Evolutionary conservation across 2,797 vertebrate species (phyloP), one percentile per base, ranked within the genome.

Genomic region (Podargus strigoides): DNA sequence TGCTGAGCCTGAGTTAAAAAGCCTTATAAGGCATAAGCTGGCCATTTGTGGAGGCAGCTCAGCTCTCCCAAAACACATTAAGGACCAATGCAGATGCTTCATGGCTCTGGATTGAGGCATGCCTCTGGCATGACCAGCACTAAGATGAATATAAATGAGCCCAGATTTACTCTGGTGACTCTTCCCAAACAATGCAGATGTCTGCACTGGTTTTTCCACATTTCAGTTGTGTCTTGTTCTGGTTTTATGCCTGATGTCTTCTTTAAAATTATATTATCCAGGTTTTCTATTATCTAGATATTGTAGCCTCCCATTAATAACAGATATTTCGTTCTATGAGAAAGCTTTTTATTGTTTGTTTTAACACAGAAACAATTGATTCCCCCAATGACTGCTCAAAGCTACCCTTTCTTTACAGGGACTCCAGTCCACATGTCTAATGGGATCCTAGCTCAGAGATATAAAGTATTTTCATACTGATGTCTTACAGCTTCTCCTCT

Each of bases 21-120:
- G 0, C 3, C 2, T 14, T 37, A 2, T 50, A 47, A 32, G 10
- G 8, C 13, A 42, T 1, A 3, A 59, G 14, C 8, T 41, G 21
- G 6, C 37, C 14, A 10, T 23, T 2, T 42, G 20, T 53, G 32
- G 41, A 72, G 11, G 27, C 67, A 39, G 17, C 5, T 85, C 34
- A 72, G 10, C 12, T 80, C 23, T 36, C 18, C 24, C 26, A 66
- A 80, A 94, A 56, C 3, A 8, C 14, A 9, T 27, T 26, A 47
- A 89, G 13, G 22, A 56, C 13, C 8, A 37, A 6, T 22, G 18
- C 23, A 88, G 34, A 36, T 49, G 5, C 37, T 67, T 74, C 1
- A 0, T 49, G 49, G 24, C 23, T 73, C 23, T 85, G 44, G 10
- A 64, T 39, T n/a, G 17, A 86, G 16, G 7, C 17, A 63, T 34